These are phyloP conservation scores for Pemphredon lugubris DNA, from an alignment of 2,888 invertebrate genomes.

Conservation along the genomic window DNA sequence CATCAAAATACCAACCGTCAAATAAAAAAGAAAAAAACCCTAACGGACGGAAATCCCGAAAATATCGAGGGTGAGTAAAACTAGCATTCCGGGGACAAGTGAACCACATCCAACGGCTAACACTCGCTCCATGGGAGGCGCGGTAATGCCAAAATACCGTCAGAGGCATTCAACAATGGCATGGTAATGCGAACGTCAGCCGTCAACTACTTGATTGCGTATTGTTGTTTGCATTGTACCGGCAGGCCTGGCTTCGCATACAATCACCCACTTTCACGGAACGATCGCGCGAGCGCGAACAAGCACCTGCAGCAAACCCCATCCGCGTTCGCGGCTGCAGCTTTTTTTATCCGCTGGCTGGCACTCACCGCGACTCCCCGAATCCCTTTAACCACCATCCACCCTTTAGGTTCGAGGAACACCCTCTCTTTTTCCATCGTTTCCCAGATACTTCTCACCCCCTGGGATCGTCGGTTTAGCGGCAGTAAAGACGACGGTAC, in stretches of 20 bases:
- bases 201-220: conserved; percentile 78
- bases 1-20: too few relatives aligned
- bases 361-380: too few relatives aligned
- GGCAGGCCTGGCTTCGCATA: conserved; percentile 47
- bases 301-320: conserved; percentile 12
- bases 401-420: neutral
- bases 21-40: too few relatives aligned
- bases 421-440: conserved; percentile 3
- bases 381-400: neutral
- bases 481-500: conserved; percentile 19
- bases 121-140: conserved; percentile 29
- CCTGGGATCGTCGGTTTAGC: neutral
- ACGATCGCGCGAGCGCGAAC: conserved; percentile 41
- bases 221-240: conserved; percentile 76
- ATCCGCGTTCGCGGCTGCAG: conserved; percentile 12
- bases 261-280: conserved; percentile 65
- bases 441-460: neutral
- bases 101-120: conserved; percentile 15
- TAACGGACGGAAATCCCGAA: neutral
- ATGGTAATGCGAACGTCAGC: conserved; percentile 74
- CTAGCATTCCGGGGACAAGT: neutral
- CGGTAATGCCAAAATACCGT: conserved; percentile 71
- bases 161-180: conserved; percentile 73
- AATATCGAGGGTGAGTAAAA: neutral
- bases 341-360: conserved; percentile 4